These are phyloP conservation scores for Plemyria rubiginata DNA, from an alignment of 2,888 invertebrate genomes.

Conservation along the genomic window DNA sequence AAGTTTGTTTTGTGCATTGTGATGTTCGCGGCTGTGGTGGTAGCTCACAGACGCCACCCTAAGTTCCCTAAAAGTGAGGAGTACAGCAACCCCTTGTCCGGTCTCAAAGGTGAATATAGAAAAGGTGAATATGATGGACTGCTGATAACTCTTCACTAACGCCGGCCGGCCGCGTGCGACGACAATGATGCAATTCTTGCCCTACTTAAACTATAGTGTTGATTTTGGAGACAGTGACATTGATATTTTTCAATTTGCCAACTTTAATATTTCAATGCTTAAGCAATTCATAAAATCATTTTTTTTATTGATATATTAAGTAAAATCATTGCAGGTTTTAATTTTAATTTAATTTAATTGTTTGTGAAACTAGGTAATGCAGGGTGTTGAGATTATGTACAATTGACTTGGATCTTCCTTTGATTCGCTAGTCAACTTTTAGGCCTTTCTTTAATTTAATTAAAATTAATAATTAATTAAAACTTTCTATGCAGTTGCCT, in stretches of 20 bases:
- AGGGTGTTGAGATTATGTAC: too few relatives aligned
- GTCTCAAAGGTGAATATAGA: conserved; percentile 54
- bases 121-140: conserved; percentile 59
- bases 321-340: too few relatives aligned
- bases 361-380: too few relatives aligned
- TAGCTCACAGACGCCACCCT: conserved; percentile 62
- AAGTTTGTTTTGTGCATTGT: conserved; percentile 65
- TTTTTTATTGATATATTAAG: too few relatives aligned
- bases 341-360: too few relatives aligned
- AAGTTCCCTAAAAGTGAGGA: conserved; percentile 64
- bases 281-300: too few relatives aligned
- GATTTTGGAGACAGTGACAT: conserved; percentile 14
- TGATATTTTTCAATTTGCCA: neutral
- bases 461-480: neutral
- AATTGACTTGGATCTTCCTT: too few relatives aligned
- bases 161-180: conserved; percentile 3
- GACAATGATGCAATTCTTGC: conserved; percentile 33
- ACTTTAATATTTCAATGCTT: neutral
- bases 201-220: conserved; percentile 24
- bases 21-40: conserved; percentile 59
- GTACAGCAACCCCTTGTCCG: conserved; percentile 42
- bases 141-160: neutral
- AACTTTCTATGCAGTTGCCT: conserved; percentile 57
- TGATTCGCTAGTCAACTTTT: too few relatives aligned
- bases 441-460: neutral